These are phyloP conservation scores for Ophioninae sp. DNA, from an alignment of 2,888 invertebrate genomes.

Conservation along the genomic window DNA sequence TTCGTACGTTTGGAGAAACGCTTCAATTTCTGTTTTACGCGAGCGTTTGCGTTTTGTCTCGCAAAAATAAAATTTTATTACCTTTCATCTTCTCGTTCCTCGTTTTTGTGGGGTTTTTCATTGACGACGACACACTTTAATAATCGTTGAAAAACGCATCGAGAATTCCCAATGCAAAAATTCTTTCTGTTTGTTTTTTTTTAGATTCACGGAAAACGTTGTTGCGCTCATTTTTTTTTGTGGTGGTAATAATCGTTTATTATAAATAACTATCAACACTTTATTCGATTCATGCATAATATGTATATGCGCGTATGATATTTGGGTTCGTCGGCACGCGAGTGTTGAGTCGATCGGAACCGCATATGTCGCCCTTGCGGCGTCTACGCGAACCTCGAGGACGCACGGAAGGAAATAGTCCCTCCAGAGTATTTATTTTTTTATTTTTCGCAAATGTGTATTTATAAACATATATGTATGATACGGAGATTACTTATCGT, in stretches of 20 bases:
- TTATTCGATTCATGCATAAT: conserved; percentile 68
- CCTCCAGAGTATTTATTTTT: conserved; percentile 58
- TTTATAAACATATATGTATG: conserved; percentile 74
- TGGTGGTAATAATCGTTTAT: conserved; percentile 76
- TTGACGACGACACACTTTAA: not conserved
- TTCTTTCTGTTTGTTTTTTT: not conserved
- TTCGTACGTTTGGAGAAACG: not conserved
- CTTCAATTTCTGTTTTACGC: conserved; percentile 30
- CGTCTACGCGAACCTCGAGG: conserved; percentile 1
- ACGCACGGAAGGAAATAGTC: conserved; percentile 51
- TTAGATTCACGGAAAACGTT: not conserved
- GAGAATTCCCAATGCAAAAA: not conserved
- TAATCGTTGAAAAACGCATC: not conserved
- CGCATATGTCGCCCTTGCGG: conserved; percentile 17
- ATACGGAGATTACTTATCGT: conserved; percentile 73
- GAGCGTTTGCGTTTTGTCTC: conserved; percentile 1
- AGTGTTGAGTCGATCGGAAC: conserved; percentile 34
- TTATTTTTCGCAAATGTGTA: conserved; percentile 65
- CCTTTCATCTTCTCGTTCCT: not conserved
- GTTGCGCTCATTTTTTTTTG: not conserved
- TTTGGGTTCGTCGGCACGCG: conserved; percentile 35
- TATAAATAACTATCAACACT: conserved; percentile 77
- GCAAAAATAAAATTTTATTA: conserved; percentile 31
- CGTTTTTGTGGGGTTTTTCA: not conserved
- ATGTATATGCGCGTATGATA: conserved; percentile 22